Percentiles rank a stretch among this genome's conserved stretches.
These are phyloP conservation scores for Hyposoter didymator DNA, from an alignment of 2,888 invertebrate species.

Conservation along the genomic window DNA sequence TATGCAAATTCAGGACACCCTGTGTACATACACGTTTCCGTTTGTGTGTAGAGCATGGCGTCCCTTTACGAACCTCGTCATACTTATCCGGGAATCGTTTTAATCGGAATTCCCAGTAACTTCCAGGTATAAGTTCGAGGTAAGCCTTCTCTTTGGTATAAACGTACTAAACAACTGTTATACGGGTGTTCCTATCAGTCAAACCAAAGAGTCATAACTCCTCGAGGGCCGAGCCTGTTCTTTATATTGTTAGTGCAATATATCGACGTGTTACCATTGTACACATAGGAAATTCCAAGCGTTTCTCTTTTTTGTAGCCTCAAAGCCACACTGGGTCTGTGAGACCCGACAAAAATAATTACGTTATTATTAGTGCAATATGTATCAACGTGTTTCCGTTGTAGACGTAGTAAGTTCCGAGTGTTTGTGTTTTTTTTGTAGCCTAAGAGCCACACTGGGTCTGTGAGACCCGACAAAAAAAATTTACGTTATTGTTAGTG, in stretches of 20 bases:
- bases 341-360: not conserved
- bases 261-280: not conserved
- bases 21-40: constrained; percentile 31
- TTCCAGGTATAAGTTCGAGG: constrained; percentile 70
- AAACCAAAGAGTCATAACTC: constrained; percentile 63
- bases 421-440: no score
- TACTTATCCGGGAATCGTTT: constrained; percentile 71
- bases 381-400: no score
- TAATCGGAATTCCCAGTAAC: constrained; percentile 73
- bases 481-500: not conserved
- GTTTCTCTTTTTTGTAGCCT: not conserved
- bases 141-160: constrained; percentile 49
- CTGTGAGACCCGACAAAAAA: no score
- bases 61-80: constrained; percentile 55
- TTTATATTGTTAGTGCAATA: constrained; percentile 1
- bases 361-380: not conserved
- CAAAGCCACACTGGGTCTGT: not conserved
- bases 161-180: constrained; percentile 22
- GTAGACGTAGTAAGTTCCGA: no score
- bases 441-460: no score
- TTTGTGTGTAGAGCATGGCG: constrained; percentile 19
- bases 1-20: not conserved
- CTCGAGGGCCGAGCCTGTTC: constrained; percentile 55
- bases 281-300: not conserved
- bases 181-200: constrained; percentile 57